Evolutionary conservation across 2,113 vertebrate species (phyloP).

Genomic region (Sula dactylatra): DNA sequence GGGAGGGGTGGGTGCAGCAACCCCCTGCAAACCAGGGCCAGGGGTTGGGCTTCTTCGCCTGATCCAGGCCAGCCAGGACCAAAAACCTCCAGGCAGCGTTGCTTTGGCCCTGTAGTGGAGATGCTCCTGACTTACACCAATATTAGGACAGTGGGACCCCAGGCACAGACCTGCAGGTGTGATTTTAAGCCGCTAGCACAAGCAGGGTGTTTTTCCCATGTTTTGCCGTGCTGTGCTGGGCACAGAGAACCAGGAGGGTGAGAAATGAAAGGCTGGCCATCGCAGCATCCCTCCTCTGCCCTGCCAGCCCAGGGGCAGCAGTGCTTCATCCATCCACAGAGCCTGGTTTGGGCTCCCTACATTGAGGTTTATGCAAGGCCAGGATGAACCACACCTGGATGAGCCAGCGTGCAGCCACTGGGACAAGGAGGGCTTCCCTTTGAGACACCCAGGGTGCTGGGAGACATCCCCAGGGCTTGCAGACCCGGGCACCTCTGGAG

Average conservation of each 20-base stretch:
- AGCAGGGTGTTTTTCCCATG: background rate
- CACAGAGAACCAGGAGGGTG: background rate
- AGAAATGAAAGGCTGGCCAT: background rate
- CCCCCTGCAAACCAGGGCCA: background rate
- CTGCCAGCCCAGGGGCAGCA: background rate
- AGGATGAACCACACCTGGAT: too few relatives aligned
- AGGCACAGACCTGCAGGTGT: background rate
- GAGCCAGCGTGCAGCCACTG: background rate
- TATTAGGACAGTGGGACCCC: rapidly evolving
- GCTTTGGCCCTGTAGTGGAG: background rate
- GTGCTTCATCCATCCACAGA: rapidly evolving
- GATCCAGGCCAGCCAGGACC: too few relatives aligned
- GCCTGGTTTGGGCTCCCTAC: background rate
- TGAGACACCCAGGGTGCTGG: background rate
- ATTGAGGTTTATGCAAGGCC: background rate
- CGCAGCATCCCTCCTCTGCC: background rate
- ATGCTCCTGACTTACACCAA: background rate
- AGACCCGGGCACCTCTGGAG: background rate
- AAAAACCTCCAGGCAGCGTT: background rate
- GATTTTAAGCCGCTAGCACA: rapidly evolving
- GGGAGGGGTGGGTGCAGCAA: background rate
- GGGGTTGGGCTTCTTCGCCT: background rate
- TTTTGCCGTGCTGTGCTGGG: background rate
- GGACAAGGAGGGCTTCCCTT: background rate
- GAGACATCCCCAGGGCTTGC: background rate